These are phyloP conservation scores for Nineta flava DNA, from an alignment of 2,888 invertebrate species.

Conservation along the genomic window DNA sequence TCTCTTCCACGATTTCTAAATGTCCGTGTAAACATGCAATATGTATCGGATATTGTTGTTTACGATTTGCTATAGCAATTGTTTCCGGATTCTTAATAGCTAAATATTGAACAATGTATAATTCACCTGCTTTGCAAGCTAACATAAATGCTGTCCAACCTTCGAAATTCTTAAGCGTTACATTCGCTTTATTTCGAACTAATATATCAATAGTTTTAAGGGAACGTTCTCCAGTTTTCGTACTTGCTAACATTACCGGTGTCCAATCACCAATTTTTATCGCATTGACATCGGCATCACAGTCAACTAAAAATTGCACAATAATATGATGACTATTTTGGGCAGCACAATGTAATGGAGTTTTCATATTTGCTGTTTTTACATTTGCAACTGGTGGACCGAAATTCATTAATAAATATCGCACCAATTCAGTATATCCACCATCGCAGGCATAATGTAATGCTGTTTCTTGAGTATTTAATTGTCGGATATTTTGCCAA, in stretches of 20 bases:
- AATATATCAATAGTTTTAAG: conserved; percentile 28
- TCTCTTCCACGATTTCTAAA: conserved; percentile 16
- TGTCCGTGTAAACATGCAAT: conserved; percentile 34
- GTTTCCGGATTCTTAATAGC: conserved; percentile 21
- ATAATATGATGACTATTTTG: conserved; percentile 31
- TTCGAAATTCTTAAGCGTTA: conserved; percentile 41
- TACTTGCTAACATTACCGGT: conserved; percentile 49
- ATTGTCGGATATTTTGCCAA: conserved; percentile 20
- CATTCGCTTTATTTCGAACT: conserved; percentile 30
- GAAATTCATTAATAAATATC: conserved; percentile 23
- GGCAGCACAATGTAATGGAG: conserved; percentile 35
- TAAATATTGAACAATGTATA: conserved; percentile 28
- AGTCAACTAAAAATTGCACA: conserved; percentile 25
- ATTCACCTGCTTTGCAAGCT: conserved; percentile 35
- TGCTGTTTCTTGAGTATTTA: conserved; percentile 16
- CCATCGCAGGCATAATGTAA: conserved; percentile 37
- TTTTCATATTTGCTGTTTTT: conserved; percentile 21
- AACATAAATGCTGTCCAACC: conserved; percentile 49
- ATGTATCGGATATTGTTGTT: conserved; percentile 42
- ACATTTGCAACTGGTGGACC: neutral
- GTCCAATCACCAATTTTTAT: conserved; percentile 52
- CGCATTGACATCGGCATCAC: conserved; percentile 35
- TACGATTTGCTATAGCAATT: conserved; percentile 32
- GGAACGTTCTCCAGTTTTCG: conserved; percentile 29
- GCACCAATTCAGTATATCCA: conserved; percentile 28